A percentile compares a stretch with the other conserved stretches of the same genome.
phyloP scores from a whole-genome alignment of 2,113 vertebrate genomes.

The Xiphophorus hellerii region DNA sequence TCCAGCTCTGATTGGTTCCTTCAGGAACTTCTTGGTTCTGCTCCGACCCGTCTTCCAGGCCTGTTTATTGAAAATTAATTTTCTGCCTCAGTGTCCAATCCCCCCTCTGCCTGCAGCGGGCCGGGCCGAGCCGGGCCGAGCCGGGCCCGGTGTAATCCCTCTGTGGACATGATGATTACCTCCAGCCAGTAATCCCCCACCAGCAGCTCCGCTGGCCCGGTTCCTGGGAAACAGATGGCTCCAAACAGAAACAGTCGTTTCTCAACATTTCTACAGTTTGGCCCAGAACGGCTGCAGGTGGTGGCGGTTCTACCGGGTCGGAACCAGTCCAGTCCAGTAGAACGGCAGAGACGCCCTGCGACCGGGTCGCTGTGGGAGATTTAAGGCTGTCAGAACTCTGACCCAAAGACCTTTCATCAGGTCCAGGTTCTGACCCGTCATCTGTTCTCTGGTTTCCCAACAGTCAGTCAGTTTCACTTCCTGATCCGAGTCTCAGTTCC shows the following conservation, averaged over 20 bases:
- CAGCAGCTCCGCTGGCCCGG: slow-evolving; percentile 16
- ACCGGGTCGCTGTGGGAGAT: too few relatives aligned
- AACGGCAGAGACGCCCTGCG: background rate
- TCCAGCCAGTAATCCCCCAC: slow-evolving; percentile 63
- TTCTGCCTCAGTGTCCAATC: slow-evolving; percentile 55
- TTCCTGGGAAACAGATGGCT: slow-evolving; percentile 50
- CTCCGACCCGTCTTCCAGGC: too few relatives aligned
- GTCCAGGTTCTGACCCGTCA: too few relatives aligned
- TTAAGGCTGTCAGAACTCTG: too few relatives aligned
- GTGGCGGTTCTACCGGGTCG: background rate
- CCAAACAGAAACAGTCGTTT: background rate
- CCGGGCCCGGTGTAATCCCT: slow-evolving; percentile 72
- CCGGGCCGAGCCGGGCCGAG: slow-evolving; percentile 26
- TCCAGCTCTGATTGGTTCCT: too few relatives aligned
- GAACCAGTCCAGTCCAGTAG: background rate
- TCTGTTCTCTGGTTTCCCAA: too few relatives aligned
- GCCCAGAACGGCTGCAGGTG: background rate
- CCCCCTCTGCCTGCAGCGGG: slow-evolving; percentile 46
- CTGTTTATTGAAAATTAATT: too few relatives aligned
- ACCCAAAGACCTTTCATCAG: too few relatives aligned
- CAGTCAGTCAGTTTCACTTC: too few relatives aligned
- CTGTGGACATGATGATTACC: slow-evolving; percentile 72
- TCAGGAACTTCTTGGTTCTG: too few relatives aligned
- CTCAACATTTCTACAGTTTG: background rate
- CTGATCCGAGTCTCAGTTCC: too few relatives aligned